A percentile compares a stretch with the other conserved stretches of the same genome.
phyloP scores from a whole-genome alignment of 2,113 vertebrate genomes.

The Bettongia penicillata region DNA sequence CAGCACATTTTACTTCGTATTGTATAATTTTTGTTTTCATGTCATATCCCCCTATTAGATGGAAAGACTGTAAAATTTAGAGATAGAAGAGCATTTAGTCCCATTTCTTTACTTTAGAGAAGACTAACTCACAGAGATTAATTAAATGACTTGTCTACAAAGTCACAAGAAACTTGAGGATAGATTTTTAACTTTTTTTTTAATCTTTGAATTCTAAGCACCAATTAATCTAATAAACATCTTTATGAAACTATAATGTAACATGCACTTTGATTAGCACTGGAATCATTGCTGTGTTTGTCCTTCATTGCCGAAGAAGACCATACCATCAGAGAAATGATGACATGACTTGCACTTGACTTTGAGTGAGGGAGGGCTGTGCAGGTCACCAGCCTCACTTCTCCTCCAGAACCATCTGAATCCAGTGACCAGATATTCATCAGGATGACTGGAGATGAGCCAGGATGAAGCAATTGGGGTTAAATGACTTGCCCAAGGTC shows the following conservation, averaged over 20 bases:
- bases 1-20: neutral
- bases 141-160: neutral
- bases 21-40: neutral
- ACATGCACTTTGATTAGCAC: neutral
- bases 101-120: neutral
- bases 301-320: no score
- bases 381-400: no score
- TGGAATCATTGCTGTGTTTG: no score
- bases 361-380: no score
- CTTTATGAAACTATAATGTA: neutral
- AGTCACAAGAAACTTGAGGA: neutral
- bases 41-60: neutral
- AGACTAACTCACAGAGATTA: neutral
- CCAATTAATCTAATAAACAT: neutral
- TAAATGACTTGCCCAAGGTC: no score
- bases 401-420: no score
- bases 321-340: no score
- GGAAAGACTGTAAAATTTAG: neutral
- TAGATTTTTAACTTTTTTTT: neutral
- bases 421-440: no score
- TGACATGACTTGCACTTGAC: no score
- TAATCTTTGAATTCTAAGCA: neutral
- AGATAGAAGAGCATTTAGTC: neutral
- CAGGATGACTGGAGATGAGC: no score
- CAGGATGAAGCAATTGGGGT: no score